Evolutionary conservation across 2,113 vertebrate species (phyloP).

Genomic region (Laticauda colubrina): DNA sequence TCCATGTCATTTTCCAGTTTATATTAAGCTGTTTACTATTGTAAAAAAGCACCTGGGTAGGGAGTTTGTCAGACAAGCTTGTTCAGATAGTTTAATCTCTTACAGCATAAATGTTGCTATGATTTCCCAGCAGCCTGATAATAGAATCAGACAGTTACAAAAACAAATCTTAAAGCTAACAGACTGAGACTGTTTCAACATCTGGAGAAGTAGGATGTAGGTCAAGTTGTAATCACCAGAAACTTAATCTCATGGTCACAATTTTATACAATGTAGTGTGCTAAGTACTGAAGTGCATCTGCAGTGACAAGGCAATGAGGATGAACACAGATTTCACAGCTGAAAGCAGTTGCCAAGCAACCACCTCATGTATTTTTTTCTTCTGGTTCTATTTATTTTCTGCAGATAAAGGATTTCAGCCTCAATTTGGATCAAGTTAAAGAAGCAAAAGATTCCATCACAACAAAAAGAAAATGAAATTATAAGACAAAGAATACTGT

Average conservation of each 20-base stretch:
- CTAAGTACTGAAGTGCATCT: background rate
- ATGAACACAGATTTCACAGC: background rate
- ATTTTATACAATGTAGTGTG: conserved; percentile 1
- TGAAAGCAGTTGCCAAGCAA: conserved; percentile 31
- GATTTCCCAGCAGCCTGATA: background rate
- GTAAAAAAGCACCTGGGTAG: background rate
- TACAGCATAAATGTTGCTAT: background rate
- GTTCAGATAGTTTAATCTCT: background rate
- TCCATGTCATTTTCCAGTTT: background rate
- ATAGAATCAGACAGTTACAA: background rate
- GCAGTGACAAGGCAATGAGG: background rate
- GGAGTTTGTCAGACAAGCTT: background rate
- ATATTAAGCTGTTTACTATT: background rate
- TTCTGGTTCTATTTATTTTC: conserved; percentile 9
- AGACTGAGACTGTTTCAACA: background rate
- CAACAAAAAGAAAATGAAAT: background rate
- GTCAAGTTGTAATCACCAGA: background rate
- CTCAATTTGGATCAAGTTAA: conserved; percentile 2
- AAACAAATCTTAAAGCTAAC: conserved; percentile 2
- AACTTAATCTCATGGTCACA: background rate
- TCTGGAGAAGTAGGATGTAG: background rate
- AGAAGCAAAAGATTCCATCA: background rate
- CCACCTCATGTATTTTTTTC: background rate
- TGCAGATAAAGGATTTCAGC: conserved; percentile 14
- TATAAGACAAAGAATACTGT: background rate